phyloP scores from a whole-genome alignment of 2,797 vertebrate genomes.

The Coregonus suidteri region DNA sequence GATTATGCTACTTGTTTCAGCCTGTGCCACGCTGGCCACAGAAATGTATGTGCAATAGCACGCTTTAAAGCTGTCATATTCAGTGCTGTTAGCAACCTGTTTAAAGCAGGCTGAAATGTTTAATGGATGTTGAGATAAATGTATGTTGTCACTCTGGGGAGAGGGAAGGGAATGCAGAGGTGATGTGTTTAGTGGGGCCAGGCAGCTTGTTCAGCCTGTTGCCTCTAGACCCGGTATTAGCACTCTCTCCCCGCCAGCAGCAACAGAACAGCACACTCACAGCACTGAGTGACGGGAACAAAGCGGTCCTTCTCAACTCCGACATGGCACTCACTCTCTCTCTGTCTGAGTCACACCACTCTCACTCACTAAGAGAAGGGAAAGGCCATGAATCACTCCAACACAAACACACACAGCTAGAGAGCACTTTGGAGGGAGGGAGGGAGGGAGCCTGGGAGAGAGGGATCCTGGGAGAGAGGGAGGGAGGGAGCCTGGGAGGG shows the following conservation, averaged over 20 bases:
- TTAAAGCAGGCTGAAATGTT: conserved; percentile 55
- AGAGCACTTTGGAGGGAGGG: conserved; percentile 17
- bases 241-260: conserved; percentile 15
- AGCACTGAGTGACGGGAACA: conserved; percentile 29
- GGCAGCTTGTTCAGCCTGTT: conserved; percentile 56
- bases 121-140: conserved; percentile 54
- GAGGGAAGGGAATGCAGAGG: neutral
- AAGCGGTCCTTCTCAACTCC: conserved; percentile 5
- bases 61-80: conserved; percentile 53
- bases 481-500: neutral
- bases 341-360: conserved; percentile 43
- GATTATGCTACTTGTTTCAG: conserved; percentile 26
- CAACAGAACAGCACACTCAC: neutral
- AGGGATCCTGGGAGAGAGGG: too few relatives aligned
- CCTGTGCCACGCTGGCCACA: conserved; percentile 31
- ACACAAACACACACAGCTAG: conserved; percentile 19
- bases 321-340: conserved; percentile 14
- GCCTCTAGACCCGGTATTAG: conserved; percentile 57
- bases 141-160: conserved; percentile 46
- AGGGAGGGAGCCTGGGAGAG: neutral
- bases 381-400: conserved; percentile 46
- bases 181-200: conserved; percentile 16
- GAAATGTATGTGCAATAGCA: conserved; percentile 43
- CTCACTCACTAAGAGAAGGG: conserved; percentile 23
- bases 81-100: conserved; percentile 40